A percentile compares a stretch with the other conserved stretches of the same genome.
Conservation (phyloP, 2,113 vertebrate species). For the Rhodinocichla rosea region DNA sequence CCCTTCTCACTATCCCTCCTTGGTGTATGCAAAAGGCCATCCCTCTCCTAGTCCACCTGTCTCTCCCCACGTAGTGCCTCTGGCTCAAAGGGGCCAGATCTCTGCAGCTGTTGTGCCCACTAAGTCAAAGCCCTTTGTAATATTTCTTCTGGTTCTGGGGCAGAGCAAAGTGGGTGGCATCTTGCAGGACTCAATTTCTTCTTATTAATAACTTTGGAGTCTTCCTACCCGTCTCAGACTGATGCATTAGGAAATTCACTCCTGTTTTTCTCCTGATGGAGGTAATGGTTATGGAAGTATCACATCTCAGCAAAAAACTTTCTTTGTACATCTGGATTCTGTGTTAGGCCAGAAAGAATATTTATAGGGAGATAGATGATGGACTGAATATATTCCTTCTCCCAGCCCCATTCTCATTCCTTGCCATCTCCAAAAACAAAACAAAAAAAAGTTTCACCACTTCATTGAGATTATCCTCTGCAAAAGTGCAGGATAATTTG, state of each 20-base stretch:
- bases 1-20: not conserved
- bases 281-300: not conserved
- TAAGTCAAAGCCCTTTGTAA: not conserved
- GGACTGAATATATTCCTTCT: not conserved
- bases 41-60: not conserved
- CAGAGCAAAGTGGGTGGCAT: not conserved
- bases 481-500: not conserved
- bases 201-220: not conserved
- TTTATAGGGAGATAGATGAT: not conserved
- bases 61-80: not conserved
- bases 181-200: not conserved
- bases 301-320: not conserved
- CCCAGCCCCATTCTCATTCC: not conserved
- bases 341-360: not conserved
- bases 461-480: not conserved
- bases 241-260: not conserved
- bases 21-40: not conserved
- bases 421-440: not conserved
- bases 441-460: not conserved
- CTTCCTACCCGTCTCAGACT: not conserved
- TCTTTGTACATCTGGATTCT: not conserved
- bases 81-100: not conserved
- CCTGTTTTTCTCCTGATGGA: not conserved
- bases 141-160: not conserved
- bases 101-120: not conserved